Percentiles rank a stretch among this genome's conserved stretches.
These are phyloP conservation scores for Laothoe populi DNA, from an alignment of 2,888 invertebrate genomes.

Conservation along the genomic window DNA sequence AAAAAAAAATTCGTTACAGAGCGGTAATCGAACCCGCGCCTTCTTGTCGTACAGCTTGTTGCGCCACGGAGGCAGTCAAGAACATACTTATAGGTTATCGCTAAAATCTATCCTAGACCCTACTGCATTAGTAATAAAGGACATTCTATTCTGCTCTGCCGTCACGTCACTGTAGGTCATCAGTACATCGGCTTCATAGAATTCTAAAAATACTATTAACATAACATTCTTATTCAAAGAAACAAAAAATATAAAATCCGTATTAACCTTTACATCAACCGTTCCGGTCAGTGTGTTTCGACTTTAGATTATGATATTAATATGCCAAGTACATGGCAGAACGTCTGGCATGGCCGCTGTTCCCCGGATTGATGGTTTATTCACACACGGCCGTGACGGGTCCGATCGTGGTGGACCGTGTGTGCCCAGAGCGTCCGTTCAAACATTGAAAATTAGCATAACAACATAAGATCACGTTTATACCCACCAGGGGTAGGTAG, in stretches of 20 bases:
- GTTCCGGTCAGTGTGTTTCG: conserved; percentile 12
- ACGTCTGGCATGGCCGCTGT: not conserved
- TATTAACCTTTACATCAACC: conserved; percentile 11
- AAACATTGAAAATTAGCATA: not conserved
- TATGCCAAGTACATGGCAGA: conserved; percentile 24
- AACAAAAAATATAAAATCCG: not conserved
- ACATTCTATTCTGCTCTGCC: not conserved
- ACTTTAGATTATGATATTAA: conserved; percentile 29
- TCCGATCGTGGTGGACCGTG: not conserved
- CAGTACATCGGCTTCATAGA: not conserved
- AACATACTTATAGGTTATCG: too few species aligned
- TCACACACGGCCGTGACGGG: not conserved
- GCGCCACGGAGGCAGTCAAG: not conserved
- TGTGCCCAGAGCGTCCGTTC: not conserved
- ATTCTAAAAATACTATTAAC: not conserved
- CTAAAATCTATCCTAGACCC: too few species aligned
- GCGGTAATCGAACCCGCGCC: too few species aligned
- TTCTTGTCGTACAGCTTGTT: too few species aligned
- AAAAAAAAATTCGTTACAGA: too few species aligned
- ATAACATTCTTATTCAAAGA: not conserved
- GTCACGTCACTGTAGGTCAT: not conserved
- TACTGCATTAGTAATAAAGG: not conserved
- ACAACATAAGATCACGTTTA: too few species aligned
- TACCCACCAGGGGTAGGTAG: too few species aligned
- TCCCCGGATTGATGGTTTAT: not conserved